A percentile compares a stretch with the other conserved stretches of the same genome.
These are phyloP conservation scores for Parnassius orleans DNA, from an alignment of 2,888 invertebrate species.

Conservation along the genomic window DNA sequence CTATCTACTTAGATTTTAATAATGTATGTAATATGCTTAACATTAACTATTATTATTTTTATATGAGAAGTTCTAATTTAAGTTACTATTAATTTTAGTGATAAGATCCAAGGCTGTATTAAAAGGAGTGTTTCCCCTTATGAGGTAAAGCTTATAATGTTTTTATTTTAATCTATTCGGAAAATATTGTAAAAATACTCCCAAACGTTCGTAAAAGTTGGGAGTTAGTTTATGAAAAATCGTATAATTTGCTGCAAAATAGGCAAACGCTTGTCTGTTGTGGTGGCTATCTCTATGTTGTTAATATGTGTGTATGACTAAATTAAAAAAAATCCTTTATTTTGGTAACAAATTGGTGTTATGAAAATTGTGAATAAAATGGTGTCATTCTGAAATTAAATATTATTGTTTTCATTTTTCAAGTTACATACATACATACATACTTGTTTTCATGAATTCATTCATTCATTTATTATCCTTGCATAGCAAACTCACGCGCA, in stretches of 20 bases:
- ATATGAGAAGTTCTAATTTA: constrained; percentile 76
- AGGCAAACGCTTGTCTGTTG: constrained; percentile 44
- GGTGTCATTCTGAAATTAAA: constrained; percentile 65
- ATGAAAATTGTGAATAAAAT: constrained; percentile 79
- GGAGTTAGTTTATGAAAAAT: constrained; percentile 35
- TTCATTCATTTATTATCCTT: no score
- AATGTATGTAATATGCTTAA: constrained; percentile 58
- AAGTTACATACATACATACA: no score
- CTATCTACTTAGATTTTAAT: constrained; percentile 72
- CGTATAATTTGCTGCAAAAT: constrained; percentile 28
- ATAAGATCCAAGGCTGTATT: constrained; percentile 80
- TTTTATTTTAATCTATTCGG: constrained; percentile 50
- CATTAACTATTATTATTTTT: constrained; percentile 66
- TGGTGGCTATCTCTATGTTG: constrained; percentile 59
- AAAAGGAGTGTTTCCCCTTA: constrained; percentile 69
- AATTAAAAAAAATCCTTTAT: constrained; percentile 74
- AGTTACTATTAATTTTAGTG: constrained; percentile 72
- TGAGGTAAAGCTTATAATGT: constrained; percentile 45
- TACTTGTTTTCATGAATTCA: no score
- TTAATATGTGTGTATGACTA: constrained; percentile 74
- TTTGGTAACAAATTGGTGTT: constrained; percentile 80
- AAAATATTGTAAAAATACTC: constrained; percentile 64
- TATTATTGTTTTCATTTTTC: no score
- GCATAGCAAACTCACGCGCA: no score
- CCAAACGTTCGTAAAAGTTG: constrained; percentile 51